Evolutionary conservation across 2,797 vertebrate genomes (phyloP).

Genomic region (Spheniscus humboldti): DNA sequence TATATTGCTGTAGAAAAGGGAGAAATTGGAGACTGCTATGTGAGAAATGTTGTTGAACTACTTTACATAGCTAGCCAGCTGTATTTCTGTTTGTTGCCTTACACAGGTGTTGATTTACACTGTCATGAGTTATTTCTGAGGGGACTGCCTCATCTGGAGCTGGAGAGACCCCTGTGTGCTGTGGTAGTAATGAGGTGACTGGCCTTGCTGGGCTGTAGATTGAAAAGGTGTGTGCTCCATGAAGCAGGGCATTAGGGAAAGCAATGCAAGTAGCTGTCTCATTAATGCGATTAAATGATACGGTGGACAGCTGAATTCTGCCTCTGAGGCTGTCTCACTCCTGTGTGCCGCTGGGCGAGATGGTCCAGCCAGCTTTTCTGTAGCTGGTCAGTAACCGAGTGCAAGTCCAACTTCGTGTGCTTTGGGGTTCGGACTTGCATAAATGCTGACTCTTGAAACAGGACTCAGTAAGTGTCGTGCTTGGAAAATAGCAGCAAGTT

Average conservation of each 20-base stretch:
- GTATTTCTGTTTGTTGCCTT: background rate
- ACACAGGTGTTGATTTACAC: background rate
- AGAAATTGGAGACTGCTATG: background rate
- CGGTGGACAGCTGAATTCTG: background rate
- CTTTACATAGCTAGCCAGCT: background rate
- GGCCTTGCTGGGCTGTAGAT: background rate
- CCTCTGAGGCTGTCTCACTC: background rate
- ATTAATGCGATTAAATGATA: background rate
- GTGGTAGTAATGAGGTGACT: background rate
- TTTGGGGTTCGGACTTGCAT: background rate
- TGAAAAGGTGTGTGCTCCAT: background rate
- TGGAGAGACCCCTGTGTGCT: background rate
- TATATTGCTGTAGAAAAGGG: background rate
- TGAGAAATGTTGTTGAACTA: background rate
- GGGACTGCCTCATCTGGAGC: background rate
- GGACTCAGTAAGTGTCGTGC: background rate
- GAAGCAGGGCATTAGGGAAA: background rate
- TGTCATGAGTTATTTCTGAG: background rate
- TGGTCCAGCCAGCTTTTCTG: background rate
- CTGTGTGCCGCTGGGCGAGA: background rate
- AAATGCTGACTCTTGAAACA: background rate
- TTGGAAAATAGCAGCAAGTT: background rate
- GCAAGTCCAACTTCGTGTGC: rapidly evolving
- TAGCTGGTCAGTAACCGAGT: background rate
- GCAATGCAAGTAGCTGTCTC: background rate